Evolutionary conservation across 2,113 vertebrate species (phyloP), one percentile per base, ranked within the genome.

Genomic region (Phocoena sinus): DNA sequence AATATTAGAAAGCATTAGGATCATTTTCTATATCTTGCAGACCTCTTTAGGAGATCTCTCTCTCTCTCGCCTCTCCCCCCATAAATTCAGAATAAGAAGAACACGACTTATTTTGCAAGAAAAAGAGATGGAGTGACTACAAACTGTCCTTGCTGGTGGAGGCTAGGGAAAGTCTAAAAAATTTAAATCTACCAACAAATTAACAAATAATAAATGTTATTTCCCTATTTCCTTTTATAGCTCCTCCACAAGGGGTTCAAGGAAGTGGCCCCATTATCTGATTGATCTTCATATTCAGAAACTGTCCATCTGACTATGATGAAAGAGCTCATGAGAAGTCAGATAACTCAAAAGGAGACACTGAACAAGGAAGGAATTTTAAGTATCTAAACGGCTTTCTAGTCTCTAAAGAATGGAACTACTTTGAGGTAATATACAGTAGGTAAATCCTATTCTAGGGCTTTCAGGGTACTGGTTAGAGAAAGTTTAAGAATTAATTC

Each of bases 401-500:
- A 71, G 53, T 6, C 38, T 47, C n/a, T 41, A 85, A 70, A n/a
- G 47, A 92, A 96, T 62, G 25, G 21, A 81, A 80, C 4, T 71
- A 33, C 11, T 65, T 74, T 53, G 65, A 95, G 14, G 10, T 58
- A 79, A 87, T 47, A 68, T 20, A 60, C 21, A 70, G 13, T 67
- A 14, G 33, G 6, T 8, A 91, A 91, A 58, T 47, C 2, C 10
- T 76, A 62, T 58, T 41, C 36, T 33, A 62, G 53, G 21, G 0
- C 4, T 36, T 95, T 88, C 31, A 68, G 50, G 4, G 6, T 31
- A 81, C 8, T 73, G 47, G 3, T 88, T 33, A 84, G 53, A 97
- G 70, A 86, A 94, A 68, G 3, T 68, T 44, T 63, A 76, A 83
- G 10, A 90, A 81, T 70, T 90, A 89, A 90, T 96, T 96, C 6